phyloP scores from a whole-genome alignment of 2,888 invertebrate genomes.

The Watsonalla binaria region DNA sequence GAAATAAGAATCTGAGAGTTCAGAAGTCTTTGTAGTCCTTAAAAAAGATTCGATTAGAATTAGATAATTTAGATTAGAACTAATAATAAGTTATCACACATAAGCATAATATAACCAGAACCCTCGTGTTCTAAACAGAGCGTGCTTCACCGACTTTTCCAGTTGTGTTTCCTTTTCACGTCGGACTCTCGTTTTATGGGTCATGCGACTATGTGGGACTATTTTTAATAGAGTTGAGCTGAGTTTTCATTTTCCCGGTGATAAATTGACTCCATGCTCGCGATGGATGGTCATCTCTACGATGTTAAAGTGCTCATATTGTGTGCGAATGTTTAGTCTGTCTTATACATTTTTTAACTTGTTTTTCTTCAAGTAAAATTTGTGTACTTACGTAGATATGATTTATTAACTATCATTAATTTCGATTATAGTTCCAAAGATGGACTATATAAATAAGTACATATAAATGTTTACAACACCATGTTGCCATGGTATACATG shows the following conservation, averaged over 20 bases:
- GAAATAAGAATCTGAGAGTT: no score
- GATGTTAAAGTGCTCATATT: conserved; percentile 46
- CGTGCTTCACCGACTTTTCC: conserved; percentile 44
- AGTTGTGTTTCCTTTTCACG: conserved; percentile 70
- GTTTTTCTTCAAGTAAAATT: background rate
- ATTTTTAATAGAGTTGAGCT: conserved; percentile 71
- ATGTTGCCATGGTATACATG: no score
- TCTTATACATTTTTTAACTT: conserved; percentile 12
- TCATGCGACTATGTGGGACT: conserved; percentile 76
- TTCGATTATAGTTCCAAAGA: no score
- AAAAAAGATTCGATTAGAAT: no score
- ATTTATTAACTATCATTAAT: no score
- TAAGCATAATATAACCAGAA: conserved; percentile 22
- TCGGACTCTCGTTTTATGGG: conserved; percentile 75
- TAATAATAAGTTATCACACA: no score
- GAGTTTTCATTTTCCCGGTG: conserved; percentile 72
- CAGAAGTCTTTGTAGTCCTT: no score
- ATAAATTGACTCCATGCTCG: conserved; percentile 73
- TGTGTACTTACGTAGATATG: background rate
- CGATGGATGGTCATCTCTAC: conserved; percentile 70
- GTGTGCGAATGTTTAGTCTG: conserved; percentile 33
- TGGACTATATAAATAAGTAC: no score
- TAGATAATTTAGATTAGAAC: no score
- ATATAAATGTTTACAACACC: no score
- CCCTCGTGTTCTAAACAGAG: conserved; percentile 10